These are phyloP conservation scores for Esox niger DNA, from an alignment of 2,113 vertebrate genomes.

Conservation along the genomic window DNA sequence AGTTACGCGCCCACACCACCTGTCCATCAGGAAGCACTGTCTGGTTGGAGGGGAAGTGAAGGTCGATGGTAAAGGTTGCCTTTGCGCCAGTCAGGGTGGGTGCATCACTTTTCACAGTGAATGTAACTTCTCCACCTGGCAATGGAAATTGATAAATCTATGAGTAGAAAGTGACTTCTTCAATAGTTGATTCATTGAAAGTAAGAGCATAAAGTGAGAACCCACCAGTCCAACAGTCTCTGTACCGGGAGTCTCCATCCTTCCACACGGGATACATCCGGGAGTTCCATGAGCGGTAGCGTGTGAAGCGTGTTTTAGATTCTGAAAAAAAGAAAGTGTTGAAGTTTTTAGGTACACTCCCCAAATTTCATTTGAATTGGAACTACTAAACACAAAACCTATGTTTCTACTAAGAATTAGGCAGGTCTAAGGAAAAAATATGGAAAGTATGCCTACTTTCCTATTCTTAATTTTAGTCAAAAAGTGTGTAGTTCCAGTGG, in stretches of 20 bases:
- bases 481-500: too few relatives aligned
- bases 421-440: too few relatives aligned
- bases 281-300: conserved; percentile 78
- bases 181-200: too few relatives aligned
- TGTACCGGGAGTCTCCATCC: conserved; percentile 65
- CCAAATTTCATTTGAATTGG: too few relatives aligned
- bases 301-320: conserved; percentile 55
- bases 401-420: too few relatives aligned
- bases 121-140: conserved; percentile 81
- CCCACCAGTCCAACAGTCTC: conserved; percentile 85
- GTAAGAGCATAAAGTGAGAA: background rate
- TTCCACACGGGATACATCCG: conserved; percentile 83
- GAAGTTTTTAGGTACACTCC: background rate
- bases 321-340: conserved; percentile 51
- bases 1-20: conserved; percentile 82
- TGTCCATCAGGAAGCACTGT: conserved; percentile 76
- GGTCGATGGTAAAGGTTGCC: conserved; percentile 79
- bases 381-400: too few relatives aligned
- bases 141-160: background rate
- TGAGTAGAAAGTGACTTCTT: too few relatives aligned
- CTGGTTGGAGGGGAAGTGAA: conserved; percentile 84
- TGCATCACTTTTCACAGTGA: conserved; percentile 82
- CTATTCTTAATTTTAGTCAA: too few relatives aligned
- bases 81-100: conserved; percentile 84
- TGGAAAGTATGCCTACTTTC: too few relatives aligned